Percentiles rank a stretch among this genome's conserved stretches.
Evolutionary conservation across 2,113 vertebrate genomes (phyloP).

Genomic region (Dendropsophus ebraccatus): DNA sequence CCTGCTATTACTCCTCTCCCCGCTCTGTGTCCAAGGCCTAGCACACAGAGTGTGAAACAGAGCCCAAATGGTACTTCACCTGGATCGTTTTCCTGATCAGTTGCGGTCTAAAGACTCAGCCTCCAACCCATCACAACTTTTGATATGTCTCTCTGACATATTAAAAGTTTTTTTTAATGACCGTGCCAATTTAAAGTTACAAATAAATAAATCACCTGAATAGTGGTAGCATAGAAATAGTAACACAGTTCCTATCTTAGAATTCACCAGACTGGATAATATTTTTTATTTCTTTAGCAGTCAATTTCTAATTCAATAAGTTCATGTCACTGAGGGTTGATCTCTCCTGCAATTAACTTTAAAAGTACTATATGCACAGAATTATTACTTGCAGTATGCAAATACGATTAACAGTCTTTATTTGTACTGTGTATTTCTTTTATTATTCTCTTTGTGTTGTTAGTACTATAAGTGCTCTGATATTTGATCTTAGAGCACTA

Average conservation of each 20-base stretch:
- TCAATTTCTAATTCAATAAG: neutral
- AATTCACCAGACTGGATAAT: neutral
- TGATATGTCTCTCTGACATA: no score
- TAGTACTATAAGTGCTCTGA: neutral
- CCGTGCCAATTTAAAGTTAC: no score
- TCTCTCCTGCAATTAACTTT: neutral
- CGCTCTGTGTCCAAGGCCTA: no score
- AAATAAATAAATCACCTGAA: no score
- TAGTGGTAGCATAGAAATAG: neutral
- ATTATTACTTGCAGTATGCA: neutral
- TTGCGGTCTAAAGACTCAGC: no score
- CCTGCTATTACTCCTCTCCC: no score
- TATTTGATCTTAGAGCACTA: neutral
- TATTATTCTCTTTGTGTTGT: conserved; percentile 7
- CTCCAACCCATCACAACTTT: no score
- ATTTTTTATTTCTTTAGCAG: neutral
- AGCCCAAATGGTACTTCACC: no score
- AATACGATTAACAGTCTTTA: neutral
- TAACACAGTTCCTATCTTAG: neutral
- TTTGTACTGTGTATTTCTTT: neutral
- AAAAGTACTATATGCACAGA: no score
- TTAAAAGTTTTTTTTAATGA: no score
- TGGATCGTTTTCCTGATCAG: no score
- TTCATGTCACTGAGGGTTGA: neutral
- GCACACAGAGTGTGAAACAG: no score